A percentile compares a stretch with the other conserved stretches of the same genome.
Conservation (phyloP, 2,797 vertebrate species). For the Melanogrammus aeglefinus region DNA sequence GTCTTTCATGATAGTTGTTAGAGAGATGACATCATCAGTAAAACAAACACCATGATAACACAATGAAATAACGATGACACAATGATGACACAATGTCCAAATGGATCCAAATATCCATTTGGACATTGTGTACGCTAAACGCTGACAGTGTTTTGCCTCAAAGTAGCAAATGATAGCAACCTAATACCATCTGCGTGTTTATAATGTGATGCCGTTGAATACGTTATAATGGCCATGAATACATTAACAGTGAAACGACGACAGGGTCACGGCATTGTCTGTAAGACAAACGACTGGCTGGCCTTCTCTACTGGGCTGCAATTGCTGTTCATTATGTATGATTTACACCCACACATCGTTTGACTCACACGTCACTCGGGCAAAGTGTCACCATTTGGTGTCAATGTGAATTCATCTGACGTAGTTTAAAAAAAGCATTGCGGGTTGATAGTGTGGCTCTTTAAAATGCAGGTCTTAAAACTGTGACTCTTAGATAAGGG, state of each 20-base stretch:
- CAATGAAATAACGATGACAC: neutral
- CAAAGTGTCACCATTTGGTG: neutral
- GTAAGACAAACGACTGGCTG: neutral
- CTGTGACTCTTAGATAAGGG: neutral
- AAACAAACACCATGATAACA: no score
- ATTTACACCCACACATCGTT: neutral
- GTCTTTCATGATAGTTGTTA: neutral
- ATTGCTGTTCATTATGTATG: neutral
- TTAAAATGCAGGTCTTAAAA: neutral
- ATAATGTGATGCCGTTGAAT: neutral
- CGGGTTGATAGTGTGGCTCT: neutral
- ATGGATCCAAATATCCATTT: neutral
- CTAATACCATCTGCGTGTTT: neutral
- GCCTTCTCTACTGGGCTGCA: neutral
- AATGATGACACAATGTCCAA: neutral
- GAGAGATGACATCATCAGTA: no score
- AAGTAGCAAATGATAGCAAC: neutral
- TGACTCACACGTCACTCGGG: neutral
- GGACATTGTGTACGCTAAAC: neutral
- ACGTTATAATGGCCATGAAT: neutral
- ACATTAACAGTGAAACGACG: neutral
- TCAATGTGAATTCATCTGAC: neutral
- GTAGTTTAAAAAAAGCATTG: neutral
- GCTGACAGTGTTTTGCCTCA: neutral
- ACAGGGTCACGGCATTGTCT: neutral